phyloP scores from a whole-genome alignment of 1,140 invertebrate species.

The Leptonema lineaticorne region DNA sequence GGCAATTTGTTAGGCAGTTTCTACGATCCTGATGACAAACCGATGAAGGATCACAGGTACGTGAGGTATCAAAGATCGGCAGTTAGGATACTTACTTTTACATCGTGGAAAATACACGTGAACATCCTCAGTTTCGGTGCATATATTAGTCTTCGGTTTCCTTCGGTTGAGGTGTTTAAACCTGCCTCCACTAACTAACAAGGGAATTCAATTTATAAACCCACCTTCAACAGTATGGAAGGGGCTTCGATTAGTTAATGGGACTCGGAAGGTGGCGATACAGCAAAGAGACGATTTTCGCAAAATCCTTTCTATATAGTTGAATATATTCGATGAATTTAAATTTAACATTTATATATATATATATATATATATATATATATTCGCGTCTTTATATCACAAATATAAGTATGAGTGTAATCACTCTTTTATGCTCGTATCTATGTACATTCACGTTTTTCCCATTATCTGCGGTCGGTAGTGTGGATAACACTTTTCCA shows the following conservation, averaged over 20 bases:
- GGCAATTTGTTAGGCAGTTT: constrained; percentile 12
- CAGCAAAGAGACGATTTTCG: not conserved
- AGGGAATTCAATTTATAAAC: constrained; percentile 30
- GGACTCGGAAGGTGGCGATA: constrained; percentile 11
- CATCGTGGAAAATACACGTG: constrained; percentile 13
- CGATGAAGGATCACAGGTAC: constrained; percentile 9
- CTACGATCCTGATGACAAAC: not conserved
- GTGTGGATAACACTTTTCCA: too few species aligned
- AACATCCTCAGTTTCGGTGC: constrained; percentile 23
- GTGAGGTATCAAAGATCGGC: not conserved
- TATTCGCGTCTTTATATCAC: too few species aligned
- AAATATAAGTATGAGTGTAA: too few species aligned
- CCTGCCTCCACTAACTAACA: not conserved
- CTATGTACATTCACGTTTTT: too few species aligned
- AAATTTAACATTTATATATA: constrained; percentile 9
- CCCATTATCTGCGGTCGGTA: too few species aligned
- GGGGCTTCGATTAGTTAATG: constrained; percentile 34
- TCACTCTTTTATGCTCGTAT: too few species aligned
- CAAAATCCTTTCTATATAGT: constrained; percentile 14
- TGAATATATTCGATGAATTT: constrained; percentile 30
- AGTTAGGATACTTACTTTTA: not conserved
- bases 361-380: too few species aligned
- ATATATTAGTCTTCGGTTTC: constrained; percentile 1
- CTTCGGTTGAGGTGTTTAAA: not conserved
- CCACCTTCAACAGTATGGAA: too few species aligned